Percentiles rank a stretch among this genome's conserved stretches.
These are phyloP conservation scores for Drosophila greeni DNA, from an alignment of 2,888 invertebrate genomes.

Conservation along the genomic window DNA sequence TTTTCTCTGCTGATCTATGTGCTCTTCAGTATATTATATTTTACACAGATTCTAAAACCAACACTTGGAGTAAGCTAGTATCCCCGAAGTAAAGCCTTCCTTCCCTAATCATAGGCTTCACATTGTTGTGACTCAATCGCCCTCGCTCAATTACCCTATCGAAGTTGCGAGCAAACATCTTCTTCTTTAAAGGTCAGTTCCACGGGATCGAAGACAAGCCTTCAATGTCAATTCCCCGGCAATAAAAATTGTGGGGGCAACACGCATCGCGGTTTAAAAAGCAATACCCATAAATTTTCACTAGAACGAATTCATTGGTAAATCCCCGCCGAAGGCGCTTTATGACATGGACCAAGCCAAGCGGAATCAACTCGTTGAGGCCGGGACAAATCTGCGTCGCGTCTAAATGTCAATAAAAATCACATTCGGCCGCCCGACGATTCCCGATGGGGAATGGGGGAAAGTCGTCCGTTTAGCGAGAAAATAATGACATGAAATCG, in stretches of 20 bases:
- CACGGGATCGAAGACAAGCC: slow-evolving; percentile 15
- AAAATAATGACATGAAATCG: slow-evolving; percentile 76
- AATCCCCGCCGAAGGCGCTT: slow-evolving; percentile 55
- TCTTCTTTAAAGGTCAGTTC: slow-evolving; percentile 37
- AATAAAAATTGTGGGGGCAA: slow-evolving; percentile 56
- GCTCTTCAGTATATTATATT: not conserved
- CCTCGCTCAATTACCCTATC: slow-evolving; percentile 26
- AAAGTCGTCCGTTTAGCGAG: slow-evolving; percentile 70
- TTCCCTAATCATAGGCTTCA: not conserved
- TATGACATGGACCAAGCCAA: slow-evolving; percentile 57
- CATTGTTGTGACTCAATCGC: not conserved
- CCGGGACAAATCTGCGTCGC: slow-evolving; percentile 60
- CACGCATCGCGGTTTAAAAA: slow-evolving; percentile 73
- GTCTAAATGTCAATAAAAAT: slow-evolving; percentile 69
- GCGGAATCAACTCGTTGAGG: slow-evolving; percentile 63
- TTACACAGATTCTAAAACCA: not conserved
- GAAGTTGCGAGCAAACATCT: slow-evolving; percentile 2
- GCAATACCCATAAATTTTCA: slow-evolving; percentile 73
- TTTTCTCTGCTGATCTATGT: not conserved
- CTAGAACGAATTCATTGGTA: slow-evolving; percentile 73
- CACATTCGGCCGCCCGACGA: slow-evolving; percentile 52
- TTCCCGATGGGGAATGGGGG: slow-evolving; percentile 29
- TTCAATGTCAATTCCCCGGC: slow-evolving; percentile 58
- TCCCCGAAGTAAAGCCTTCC: not conserved
- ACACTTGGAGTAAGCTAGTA: not conserved